A percentile compares a stretch with the other conserved stretches of the same genome.
Evolutionary conservation across 2,888 invertebrate species (phyloP).

Genomic region (Tenthredo mesomela): DNA sequence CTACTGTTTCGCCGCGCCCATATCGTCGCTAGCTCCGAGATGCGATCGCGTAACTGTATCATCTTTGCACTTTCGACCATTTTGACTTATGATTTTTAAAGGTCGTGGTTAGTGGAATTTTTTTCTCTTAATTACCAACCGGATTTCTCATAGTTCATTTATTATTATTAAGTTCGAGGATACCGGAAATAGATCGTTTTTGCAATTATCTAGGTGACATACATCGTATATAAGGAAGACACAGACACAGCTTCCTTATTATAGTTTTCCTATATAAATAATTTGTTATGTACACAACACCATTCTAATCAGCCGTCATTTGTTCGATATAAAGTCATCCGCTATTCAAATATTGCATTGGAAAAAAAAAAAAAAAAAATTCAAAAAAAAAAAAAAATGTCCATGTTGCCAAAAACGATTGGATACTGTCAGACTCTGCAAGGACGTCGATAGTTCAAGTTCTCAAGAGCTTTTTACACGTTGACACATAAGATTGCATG

Average conservation of each 20-base stretch:
- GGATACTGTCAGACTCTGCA: background rate
- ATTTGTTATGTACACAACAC: background rate
- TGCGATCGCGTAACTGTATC: slow-evolving; percentile 50
- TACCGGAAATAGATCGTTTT: background rate
- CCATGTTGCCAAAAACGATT: background rate
- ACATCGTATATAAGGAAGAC: background rate
- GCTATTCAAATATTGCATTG: background rate
- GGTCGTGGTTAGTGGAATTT: background rate
- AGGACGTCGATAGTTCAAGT: slow-evolving; percentile 41
- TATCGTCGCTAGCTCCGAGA: background rate
- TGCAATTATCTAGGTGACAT: background rate
- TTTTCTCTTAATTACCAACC: background rate
- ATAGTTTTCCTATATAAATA: background rate
- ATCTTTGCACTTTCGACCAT: slow-evolving; percentile 43
- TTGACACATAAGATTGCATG: background rate
- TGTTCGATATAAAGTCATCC: slow-evolving; percentile 14
- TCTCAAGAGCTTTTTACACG: slow-evolving; percentile 3
- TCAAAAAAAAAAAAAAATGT: background rate
- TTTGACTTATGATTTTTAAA: slow-evolving; percentile 4
- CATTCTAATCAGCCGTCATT: background rate
- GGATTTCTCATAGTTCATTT: background rate
- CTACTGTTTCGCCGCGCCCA: slow-evolving; percentile 46
- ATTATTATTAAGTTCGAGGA: background rate
- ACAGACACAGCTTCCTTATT: background rate
- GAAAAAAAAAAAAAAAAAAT: background rate